Evolutionary conservation across 2,113 vertebrate species (phyloP).

Genomic region (Geococcyx californianus): DNA sequence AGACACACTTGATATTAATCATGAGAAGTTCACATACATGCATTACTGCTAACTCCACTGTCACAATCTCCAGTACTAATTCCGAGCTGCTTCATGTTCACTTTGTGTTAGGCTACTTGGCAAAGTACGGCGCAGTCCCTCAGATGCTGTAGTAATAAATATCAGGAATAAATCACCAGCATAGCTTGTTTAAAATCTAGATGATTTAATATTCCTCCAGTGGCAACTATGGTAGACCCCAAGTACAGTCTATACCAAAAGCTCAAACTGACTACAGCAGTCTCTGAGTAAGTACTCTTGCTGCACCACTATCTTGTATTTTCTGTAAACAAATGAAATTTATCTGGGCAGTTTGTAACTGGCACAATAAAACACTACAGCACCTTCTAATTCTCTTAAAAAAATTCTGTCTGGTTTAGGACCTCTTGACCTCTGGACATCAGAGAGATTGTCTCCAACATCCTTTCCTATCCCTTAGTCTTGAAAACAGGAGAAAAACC

Average conservation of each 20-base stretch:
- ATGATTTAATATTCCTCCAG: not conserved
- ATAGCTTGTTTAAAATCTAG: not conserved
- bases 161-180: not conserved
- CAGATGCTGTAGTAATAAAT: not conserved
- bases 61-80: not conserved
- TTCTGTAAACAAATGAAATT: not conserved
- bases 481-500: not conserved
- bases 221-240: not conserved
- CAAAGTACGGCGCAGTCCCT: not conserved
- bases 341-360: not conserved
- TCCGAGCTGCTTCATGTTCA: not conserved
- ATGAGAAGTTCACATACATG: constrained; percentile 13
- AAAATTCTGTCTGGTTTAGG: not conserved
- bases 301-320: not conserved
- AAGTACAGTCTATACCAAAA: not conserved
- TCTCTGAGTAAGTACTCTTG: not conserved
- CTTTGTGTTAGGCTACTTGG: not conserved
- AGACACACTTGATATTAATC: constrained; percentile 53
- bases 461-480: not conserved
- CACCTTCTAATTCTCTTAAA: not conserved
- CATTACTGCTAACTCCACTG: not conserved
- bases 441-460: not conserved
- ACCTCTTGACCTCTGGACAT: not conserved
- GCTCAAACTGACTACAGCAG: not conserved
- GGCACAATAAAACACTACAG: not conserved